Evolutionary conservation across 2,888 invertebrate species (phyloP).

Genomic region (Sclerodermus sp.): DNA sequence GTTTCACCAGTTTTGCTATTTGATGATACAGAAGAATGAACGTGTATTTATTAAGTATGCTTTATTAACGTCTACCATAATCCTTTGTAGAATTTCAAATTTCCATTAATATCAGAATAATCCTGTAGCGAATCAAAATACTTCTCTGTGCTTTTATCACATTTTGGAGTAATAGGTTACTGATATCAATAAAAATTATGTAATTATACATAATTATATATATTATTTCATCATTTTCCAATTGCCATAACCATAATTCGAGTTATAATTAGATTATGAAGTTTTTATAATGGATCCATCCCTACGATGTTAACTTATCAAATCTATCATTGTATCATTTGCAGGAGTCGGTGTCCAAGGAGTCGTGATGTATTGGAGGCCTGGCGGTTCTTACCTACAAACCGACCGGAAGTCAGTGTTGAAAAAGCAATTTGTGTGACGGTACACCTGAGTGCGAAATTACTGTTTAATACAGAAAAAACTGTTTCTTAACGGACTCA

Average conservation of each 20-base stretch:
- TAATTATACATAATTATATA: too few species aligned
- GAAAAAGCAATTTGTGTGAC: conserved; percentile 52
- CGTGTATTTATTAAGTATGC: neutral
- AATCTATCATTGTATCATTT: conserved; percentile 28
- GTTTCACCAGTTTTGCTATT: neutral
- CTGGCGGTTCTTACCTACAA: conserved; percentile 50
- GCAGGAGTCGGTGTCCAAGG: conserved; percentile 46
- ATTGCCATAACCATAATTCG: too few species aligned
- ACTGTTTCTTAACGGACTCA: conserved; percentile 24
- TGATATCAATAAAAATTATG: too few species aligned
- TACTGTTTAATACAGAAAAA: neutral
- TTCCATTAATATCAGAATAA: too few species aligned
- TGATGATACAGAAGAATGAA: neutral
- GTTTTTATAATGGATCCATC: too few species aligned
- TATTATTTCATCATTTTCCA: too few species aligned
- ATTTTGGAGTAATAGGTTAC: too few species aligned
- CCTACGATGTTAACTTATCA: conserved; percentile 10
- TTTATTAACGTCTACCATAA: neutral
- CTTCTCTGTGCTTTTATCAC: too few species aligned
- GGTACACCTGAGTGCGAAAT: conserved; percentile 35
- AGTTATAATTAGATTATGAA: too few species aligned
- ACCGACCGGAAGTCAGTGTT: conserved; percentile 50
- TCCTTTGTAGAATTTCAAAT: too few species aligned
- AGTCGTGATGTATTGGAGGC: conserved; percentile 56
- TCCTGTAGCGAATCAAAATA: too few species aligned